phyloP scores from a whole-genome alignment of 2,113 vertebrate species.

The Ramphastos sulfuratus region DNA sequence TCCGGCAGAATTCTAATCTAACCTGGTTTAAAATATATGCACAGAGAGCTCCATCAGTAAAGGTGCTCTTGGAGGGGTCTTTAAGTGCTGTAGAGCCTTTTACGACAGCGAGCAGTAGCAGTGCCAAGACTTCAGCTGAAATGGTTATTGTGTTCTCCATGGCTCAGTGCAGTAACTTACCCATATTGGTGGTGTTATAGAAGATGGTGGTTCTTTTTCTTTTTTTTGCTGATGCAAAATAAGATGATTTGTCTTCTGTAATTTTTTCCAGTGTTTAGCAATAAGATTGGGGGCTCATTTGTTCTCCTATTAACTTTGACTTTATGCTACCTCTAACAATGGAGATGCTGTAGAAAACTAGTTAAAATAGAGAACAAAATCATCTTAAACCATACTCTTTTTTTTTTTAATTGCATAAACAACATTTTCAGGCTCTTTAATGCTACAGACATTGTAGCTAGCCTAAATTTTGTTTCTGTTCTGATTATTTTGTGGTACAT shows the following conservation, averaged over 20 bases:
- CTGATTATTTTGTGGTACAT: not conserved
- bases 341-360: not conserved
- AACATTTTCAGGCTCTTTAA: not conserved
- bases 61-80: not conserved
- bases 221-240: too few relatives aligned
- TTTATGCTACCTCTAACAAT: not conserved
- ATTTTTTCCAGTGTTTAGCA: not conserved
- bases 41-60: not conserved
- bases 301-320: slow-evolving; percentile 2
- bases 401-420: not conserved
- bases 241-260: not conserved
- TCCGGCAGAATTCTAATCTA: slow-evolving; percentile 18
- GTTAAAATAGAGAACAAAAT: not conserved
- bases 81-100: not conserved
- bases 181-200: not conserved
- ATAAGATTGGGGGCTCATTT: not conserved
- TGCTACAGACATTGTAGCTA: not conserved
- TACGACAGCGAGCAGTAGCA: not conserved
- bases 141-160: not conserved
- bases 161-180: not conserved
- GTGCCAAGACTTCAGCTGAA: not conserved
- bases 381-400: not conserved
- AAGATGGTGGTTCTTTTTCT: too few relatives aligned
- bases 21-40: not conserved
- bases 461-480: not conserved